Evolutionary conservation across 1,140 invertebrate species (phyloP).

Genomic region (Drosophila willistoni): DNA sequence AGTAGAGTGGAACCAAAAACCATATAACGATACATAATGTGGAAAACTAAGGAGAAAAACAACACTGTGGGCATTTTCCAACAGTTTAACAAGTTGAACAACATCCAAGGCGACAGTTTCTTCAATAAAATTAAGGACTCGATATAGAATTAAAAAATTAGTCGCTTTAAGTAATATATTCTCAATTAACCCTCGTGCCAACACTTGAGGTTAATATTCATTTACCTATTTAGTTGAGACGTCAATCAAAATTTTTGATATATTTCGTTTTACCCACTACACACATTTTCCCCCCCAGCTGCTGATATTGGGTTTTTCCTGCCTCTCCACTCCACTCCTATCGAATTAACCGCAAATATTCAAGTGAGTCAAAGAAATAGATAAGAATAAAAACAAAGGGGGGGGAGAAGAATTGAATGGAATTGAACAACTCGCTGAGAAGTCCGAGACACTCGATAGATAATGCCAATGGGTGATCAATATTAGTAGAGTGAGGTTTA

Average conservation of each 20-base stretch:
- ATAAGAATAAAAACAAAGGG: neutral
- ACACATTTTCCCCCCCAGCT: neutral
- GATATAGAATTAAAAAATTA: too few relatives aligned
- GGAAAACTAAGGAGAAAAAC: too few relatives aligned
- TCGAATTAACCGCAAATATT: neutral
- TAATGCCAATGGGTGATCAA: conserved; percentile 10
- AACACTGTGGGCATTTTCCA: too few relatives aligned
- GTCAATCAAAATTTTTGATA: conserved; percentile 9
- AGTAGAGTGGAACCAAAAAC: neutral
- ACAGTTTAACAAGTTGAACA: too few relatives aligned
- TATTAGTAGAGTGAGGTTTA: neutral
- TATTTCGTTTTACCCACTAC: neutral
- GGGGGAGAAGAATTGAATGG: too few relatives aligned
- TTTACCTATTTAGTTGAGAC: neutral
- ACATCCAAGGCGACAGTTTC: too few relatives aligned
- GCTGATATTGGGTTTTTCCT: conserved; percentile 2
- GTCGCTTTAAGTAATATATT: too few relatives aligned
- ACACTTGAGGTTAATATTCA: neutral
- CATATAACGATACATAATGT: neutral
- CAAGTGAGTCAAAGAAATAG: neutral
- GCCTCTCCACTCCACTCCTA: neutral
- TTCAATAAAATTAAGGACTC: too few relatives aligned
- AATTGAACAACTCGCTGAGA: neutral
- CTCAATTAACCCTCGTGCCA: neutral
- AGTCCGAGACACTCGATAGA: conserved; percentile 4